Evolutionary conservation across 2,797 vertebrate species (phyloP).

Genomic region (Ptychadena robeensis): DNA sequence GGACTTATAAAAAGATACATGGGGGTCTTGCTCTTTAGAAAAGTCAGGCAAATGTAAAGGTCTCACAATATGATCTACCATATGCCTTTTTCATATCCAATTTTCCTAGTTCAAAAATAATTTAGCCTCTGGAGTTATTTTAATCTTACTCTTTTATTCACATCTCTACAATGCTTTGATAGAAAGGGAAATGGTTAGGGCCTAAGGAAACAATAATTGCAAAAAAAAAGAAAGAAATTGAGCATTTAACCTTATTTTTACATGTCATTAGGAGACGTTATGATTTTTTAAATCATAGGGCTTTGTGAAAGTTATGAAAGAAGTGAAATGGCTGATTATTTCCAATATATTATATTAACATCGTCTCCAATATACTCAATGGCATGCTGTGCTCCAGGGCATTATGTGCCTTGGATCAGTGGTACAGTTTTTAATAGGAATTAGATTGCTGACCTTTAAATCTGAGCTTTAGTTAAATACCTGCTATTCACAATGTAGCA

Average conservation of each 20-base stretch:
- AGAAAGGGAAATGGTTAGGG: not conserved
- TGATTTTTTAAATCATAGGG: not conserved
- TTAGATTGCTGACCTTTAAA: conserved; percentile 1
- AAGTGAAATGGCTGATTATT: not conserved
- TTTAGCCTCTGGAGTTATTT: not conserved
- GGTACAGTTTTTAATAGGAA: not conserved
- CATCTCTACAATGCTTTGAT: not conserved
- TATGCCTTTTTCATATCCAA: not conserved
- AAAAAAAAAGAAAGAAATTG: not conserved
- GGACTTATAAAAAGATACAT: too few relatives aligned
- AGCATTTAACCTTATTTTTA: conserved; percentile 1
- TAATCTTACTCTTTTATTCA: not conserved
- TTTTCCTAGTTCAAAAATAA: not conserved
- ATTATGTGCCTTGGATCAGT: not conserved
- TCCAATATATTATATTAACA: not conserved
- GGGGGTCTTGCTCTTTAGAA: too few relatives aligned
- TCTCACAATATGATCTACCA: not conserved
- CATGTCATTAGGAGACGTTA: not conserved
- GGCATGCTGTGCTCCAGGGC: not conserved
- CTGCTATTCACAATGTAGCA: not conserved
- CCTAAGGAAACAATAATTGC: not conserved
- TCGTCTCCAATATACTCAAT: not conserved
- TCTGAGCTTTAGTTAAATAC: not conserved
- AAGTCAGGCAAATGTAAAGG: too few relatives aligned
- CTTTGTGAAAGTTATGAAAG: not conserved